Evolutionary conservation across 2,113 vertebrate species (phyloP).

Genomic region (Oenanthe oenanthe): DNA sequence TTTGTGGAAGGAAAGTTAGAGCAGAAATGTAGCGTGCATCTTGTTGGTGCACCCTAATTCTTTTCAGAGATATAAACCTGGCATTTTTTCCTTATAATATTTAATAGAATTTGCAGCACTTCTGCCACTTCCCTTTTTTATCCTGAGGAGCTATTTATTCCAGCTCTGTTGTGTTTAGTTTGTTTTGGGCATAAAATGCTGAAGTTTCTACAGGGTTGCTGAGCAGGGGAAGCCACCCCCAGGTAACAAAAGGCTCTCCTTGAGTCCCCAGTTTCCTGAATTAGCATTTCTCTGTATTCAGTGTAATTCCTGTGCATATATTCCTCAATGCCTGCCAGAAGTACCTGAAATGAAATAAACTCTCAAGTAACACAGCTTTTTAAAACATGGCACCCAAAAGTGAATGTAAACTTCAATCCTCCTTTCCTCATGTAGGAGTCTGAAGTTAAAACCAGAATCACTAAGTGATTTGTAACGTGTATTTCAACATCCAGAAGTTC

Average conservation of each 20-base stretch:
- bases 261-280: background rate
- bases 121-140: background rate
- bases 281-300: background rate
- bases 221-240: background rate
- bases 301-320: background rate
- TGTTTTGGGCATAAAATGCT: background rate
- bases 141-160: background rate
- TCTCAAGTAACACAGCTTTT: background rate
- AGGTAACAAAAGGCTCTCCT: background rate
- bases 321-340: background rate
- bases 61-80: background rate
- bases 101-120: background rate
- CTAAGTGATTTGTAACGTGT: background rate
- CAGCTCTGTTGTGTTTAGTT: background rate
- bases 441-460: background rate
- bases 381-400: background rate
- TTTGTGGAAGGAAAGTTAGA: background rate
- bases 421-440: background rate
- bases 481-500: constrained; percentile 12
- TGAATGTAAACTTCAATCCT: background rate
- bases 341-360: background rate
- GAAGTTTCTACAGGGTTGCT: background rate
- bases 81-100: background rate
- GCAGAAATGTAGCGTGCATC: background rate
- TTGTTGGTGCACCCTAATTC: background rate